Evolutionary conservation across 2,888 invertebrate genomes (phyloP), one percentile per base, ranked within the genome.

Genomic region (Prenolepis imparis): DNA sequence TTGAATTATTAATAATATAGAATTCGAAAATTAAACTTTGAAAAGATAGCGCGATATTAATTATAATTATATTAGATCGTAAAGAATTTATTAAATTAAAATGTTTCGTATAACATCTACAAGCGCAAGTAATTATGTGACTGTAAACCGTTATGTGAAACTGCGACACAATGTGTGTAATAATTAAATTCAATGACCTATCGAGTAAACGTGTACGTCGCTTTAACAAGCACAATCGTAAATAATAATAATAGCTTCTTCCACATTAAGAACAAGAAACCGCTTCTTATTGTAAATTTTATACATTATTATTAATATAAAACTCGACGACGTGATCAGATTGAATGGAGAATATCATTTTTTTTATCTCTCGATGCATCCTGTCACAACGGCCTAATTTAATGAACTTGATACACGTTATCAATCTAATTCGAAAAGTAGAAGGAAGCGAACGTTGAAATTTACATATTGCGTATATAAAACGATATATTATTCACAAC

Each of bases 141-240:
- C 68, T 59, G n/a, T n/a, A 41, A 44, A 80, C 41, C 78, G 44
- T 80, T 72, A 68, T 18, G 36, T 44, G 59, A 73, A n/a, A 72
- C 74, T 72, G 18, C 55, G 12, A 15, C 18, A 36, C 67, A 57
- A 67, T 70, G 32, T 36, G 24, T 48, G 12, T 5, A 12, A 52
- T 81, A 81, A 82, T 81, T 64, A 59, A 59, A 82, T 82, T 82
- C 82, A 59, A 59, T 78, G 82, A 82, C 82, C 82, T 55, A 32
- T 44, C 28, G 63, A 66, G 21, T 59, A 57, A 77, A 57, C 57
- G 18, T 44, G 36, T n/a, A 24, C 78, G 12, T n/a, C 44, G 21
- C 24, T 44, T 82, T 44, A 55, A 59, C n/a, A 9, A 48, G 12
- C 28, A n/a, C n/a, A 32, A 32, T 66, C 32, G 4, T 36, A 64